A percentile compares a stretch with the other conserved stretches of the same genome.
These are phyloP conservation scores for Brachyrhaphis roseni DNA, from an alignment of 2,797 vertebrate species.

Conservation along the genomic window DNA sequence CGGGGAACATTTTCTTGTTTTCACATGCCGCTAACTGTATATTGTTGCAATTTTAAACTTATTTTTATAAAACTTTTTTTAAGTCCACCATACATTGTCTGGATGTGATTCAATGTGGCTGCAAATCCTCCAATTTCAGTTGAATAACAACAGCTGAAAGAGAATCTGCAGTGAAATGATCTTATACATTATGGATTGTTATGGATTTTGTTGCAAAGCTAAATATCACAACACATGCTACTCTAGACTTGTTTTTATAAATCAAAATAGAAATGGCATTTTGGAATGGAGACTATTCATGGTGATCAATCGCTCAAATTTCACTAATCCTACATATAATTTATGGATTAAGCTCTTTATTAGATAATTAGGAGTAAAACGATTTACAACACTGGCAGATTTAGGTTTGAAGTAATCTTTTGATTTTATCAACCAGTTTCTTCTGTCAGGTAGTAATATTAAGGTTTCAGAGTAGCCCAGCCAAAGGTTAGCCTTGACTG, in stretches of 20 bases:
- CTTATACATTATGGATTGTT: not conserved
- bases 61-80: not conserved
- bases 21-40: not conserved
- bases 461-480: not conserved
- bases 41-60: not conserved
- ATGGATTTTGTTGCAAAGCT: not conserved
- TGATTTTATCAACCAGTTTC: not conserved
- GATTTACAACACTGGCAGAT: not conserved
- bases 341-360: not conserved
- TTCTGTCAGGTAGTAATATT: not conserved
- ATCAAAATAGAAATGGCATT: not conserved
- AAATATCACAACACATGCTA: not conserved
- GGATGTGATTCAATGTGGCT: not conserved
- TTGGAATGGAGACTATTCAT: not conserved
- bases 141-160: not conserved
- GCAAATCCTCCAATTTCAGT: not conserved
- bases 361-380: not conserved
- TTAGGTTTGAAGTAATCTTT: not conserved
- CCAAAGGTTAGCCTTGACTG: not conserved
- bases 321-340: not conserved
- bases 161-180: not conserved
- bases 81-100: not conserved
- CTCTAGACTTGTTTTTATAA: not conserved
- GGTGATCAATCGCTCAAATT: not conserved
- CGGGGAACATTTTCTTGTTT: not conserved